Evolutionary conservation across 2,113 vertebrate genomes (phyloP).

Genomic region (Heliornis fulica): DNA sequence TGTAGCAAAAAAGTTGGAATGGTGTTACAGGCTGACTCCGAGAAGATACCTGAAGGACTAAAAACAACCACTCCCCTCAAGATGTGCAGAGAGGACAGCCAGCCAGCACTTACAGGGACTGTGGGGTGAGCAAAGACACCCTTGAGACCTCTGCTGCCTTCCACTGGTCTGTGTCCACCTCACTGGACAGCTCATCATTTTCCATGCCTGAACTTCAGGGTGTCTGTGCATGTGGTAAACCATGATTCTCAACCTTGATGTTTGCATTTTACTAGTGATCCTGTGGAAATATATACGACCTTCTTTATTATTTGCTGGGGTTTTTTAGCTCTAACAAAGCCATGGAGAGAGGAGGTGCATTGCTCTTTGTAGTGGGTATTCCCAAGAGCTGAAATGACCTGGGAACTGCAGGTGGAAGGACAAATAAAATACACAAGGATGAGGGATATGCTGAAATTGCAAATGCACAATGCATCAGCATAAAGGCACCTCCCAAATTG

Average conservation of each 20-base stretch:
- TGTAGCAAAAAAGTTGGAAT: constrained; percentile 1
- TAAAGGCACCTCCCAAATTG: not conserved
- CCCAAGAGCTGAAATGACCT: not conserved
- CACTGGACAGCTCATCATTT: accelerated
- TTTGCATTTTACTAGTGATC: not conserved
- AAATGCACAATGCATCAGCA: not conserved
- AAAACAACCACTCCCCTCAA: not conserved
- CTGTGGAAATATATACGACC: not conserved
- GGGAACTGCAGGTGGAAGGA: not conserved
- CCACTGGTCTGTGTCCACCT: not conserved
- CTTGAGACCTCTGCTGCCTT: not conserved
- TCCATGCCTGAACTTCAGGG: not conserved
- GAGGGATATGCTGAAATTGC: not conserved
- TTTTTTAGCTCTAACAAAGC: not conserved
- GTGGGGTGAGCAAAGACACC: not conserved
- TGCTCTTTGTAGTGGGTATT: not conserved
- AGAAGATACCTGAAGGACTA: not conserved
- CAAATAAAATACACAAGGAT: not conserved
- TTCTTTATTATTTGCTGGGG: accelerated
- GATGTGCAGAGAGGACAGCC: not conserved
- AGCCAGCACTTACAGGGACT: not conserved
- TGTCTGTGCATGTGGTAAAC: not conserved
- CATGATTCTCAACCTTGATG: not conserved
- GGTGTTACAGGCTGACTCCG: not conserved
- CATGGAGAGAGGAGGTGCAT: not conserved